phyloP scores from a whole-genome alignment of 2,113 vertebrate species.

The Aptenodytes patagonicus region DNA sequence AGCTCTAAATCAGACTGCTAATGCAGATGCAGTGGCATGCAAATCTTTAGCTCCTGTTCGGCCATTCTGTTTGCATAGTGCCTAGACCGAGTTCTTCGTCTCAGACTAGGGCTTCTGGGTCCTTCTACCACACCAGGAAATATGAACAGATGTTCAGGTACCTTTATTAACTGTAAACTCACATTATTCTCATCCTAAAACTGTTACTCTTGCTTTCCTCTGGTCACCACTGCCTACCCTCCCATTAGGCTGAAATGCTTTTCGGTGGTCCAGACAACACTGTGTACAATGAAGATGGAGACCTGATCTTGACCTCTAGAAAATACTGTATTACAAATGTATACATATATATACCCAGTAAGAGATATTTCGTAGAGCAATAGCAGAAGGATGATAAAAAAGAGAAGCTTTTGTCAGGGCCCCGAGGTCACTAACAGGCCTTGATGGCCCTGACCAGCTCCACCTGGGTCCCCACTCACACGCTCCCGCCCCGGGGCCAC shows the following conservation, averaged over 20 bases:
- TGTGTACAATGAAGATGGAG: background rate
- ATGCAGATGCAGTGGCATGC: background rate
- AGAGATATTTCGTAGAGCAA: background rate
- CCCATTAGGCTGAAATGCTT: background rate
- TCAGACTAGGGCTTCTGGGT: background rate
- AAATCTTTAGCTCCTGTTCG: background rate
- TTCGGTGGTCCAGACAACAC: background rate
- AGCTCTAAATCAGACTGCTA: background rate
- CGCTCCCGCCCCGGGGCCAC: accelerated
- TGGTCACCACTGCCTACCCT: background rate
- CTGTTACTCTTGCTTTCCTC: background rate
- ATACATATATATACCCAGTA: too few species aligned
- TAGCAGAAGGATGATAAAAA: background rate
- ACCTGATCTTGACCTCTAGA: background rate
- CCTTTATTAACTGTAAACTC: background rate
- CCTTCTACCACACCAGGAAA: background rate
- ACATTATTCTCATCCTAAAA: background rate
- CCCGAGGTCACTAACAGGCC: background rate
- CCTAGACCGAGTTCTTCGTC: background rate
- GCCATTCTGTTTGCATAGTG: background rate
- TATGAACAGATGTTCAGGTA: background rate
- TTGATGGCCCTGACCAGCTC: background rate
- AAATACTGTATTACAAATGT: background rate
- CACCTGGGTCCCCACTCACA: background rate
- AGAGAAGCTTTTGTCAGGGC: background rate